Base-by-base conservation (phyloP, 1,140 invertebrate genomes). In the Heliconius hermathena region DNA sequence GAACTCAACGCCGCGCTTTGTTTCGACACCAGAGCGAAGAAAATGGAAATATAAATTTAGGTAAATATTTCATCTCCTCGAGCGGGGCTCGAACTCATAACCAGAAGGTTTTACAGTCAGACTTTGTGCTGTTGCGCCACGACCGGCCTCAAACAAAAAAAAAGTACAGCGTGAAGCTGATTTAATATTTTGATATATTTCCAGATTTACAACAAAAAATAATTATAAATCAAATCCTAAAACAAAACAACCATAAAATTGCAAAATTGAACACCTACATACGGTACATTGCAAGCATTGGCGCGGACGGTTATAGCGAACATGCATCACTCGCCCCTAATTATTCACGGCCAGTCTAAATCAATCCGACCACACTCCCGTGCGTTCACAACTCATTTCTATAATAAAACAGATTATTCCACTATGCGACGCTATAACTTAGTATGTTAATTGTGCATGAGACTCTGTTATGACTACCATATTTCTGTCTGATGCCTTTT, bases 321-420 rank as follows among this genome's bases (percentile, higher is more conserved):
- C 83, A 89, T 90, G 87, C 77, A 85, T 92, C 87, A 90, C 85
- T 81, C 76, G 79, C 84, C 88, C 88, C 88, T 89, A 91, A 91
- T 91, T 91, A 92, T 89, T 89, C 86, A 86, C 85, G 86, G 84
- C 84, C 84, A 83, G 85, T 92, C 90, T 87, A 89, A 90, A 89
- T 91, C 90, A 90, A 89, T 91, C 89, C 82, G 81, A 82, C 81
- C 71, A 76, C 73, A 82, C 83, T 82, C 81, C 76, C 74, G 77
- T 75, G 77, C 76, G 89, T 89, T 89, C 86, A 91, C 83, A 87
- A 85, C 84, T 84, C 82, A 87, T 90, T 90, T 88, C 89, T 88
- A 86, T 87, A 87, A 89, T 91, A 90, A 90, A 91, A 88, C 82
- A 81, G 85, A 91, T 90, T 87, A 89, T 83, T 81, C 80, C 85